Evolutionary conservation across 2,888 invertebrate genomes (phyloP).

Genomic region (Tiphia femorata): DNA sequence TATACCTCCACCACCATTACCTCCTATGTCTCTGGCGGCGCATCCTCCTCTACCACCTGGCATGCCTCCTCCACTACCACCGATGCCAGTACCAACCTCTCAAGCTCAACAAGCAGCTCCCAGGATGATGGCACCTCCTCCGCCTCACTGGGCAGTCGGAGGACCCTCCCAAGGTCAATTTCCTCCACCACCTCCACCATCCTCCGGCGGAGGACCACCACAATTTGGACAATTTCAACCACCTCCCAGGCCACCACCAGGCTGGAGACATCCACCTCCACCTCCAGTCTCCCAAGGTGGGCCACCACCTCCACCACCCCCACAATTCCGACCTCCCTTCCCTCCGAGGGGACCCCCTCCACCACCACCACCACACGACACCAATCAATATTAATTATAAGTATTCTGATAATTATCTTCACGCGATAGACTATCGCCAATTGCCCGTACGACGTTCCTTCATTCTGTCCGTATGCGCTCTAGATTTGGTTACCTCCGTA

Average conservation of each 20-base stretch:
- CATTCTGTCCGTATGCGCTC: not conserved
- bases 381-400: slow-evolving; percentile 51
- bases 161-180: slow-evolving; percentile 68
- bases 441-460: not conserved
- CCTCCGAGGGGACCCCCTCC: slow-evolving; percentile 81
- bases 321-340: slow-evolving; percentile 72
- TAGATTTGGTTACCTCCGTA: too few species aligned
- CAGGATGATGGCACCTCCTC: slow-evolving; percentile 65
- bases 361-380: slow-evolving; percentile 72
- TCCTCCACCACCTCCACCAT: slow-evolving; percentile 74
- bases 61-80: slow-evolving; percentile 76
- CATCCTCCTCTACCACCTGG: slow-evolving; percentile 76
- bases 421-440: too few species aligned
- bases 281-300: slow-evolving; percentile 70
- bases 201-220: slow-evolving; percentile 54
- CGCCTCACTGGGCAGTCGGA: slow-evolving; percentile 62
- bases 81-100: slow-evolving; percentile 71
- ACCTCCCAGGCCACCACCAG: slow-evolving; percentile 73
- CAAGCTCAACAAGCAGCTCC: slow-evolving; percentile 66
- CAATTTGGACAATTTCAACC: slow-evolving; percentile 66
- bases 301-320: slow-evolving; percentile 74
- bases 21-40: slow-evolving; percentile 71
- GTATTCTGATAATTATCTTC: too few species aligned
- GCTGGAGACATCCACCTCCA: slow-evolving; percentile 79
- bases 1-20: slow-evolving; percentile 77